phyloP scores from a whole-genome alignment of 2,797 vertebrate species.

The Perodicticus potto region DNA sequence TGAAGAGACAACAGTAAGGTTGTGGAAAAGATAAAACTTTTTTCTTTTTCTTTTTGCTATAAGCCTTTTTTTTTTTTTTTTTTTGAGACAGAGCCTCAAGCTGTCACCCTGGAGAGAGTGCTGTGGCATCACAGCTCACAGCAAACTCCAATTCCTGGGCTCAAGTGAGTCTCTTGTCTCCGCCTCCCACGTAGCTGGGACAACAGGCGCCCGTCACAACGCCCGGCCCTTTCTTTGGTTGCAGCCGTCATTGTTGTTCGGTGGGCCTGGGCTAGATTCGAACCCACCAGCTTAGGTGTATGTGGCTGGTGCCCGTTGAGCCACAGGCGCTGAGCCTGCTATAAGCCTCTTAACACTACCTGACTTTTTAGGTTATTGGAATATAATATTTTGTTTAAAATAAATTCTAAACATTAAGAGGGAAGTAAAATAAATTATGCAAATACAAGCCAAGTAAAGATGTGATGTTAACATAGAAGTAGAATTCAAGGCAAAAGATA shows the following conservation, averaged over 20 bases:
- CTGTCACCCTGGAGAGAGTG: no score
- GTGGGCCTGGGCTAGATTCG: no score
- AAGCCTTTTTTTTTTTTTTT: background rate
- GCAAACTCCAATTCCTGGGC: no score
- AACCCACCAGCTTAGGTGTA: no score
- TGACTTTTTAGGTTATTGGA: slow-evolving; percentile 48
- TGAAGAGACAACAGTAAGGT: background rate
- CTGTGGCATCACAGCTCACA: no score
- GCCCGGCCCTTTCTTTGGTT: no score
- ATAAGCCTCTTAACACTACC: background rate
- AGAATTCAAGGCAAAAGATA: slow-evolving; percentile 21
- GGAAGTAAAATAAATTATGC: background rate
- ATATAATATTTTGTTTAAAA: slow-evolving; percentile 37
- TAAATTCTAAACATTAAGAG: slow-evolving; percentile 14
- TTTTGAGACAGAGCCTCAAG: no score
- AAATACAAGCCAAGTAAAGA: slow-evolving; percentile 15
- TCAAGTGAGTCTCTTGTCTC: no score
- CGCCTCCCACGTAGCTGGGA: no score
- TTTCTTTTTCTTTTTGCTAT: background rate
- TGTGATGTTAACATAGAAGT: background rate
- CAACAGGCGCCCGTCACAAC: no score
- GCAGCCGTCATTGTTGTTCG: no score
- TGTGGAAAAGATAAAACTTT: background rate
- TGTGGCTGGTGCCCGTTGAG: no score
- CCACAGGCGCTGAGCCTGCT: background rate